Conservation (phyloP, 2,113 vertebrate genomes). For the Oceanites oceanicus region DNA sequence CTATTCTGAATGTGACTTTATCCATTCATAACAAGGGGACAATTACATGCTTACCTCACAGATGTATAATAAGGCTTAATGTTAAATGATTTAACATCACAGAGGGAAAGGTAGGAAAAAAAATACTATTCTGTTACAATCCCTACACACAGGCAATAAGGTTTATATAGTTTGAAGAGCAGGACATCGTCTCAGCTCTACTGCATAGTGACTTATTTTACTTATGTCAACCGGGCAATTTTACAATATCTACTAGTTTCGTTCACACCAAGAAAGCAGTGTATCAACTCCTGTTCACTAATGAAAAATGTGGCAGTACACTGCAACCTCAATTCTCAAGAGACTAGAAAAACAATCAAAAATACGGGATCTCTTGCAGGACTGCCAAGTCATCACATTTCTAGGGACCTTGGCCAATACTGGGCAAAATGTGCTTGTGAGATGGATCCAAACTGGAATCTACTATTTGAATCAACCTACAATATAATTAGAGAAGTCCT, state of each 20-base stretch:
- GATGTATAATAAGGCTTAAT: background rate
- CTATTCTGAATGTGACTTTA: background rate
- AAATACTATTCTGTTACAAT: background rate
- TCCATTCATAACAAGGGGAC: background rate
- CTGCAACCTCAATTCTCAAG: background rate
- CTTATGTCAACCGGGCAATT: background rate
- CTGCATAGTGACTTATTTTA: background rate
- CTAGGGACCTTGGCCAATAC: background rate
- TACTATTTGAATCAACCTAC: background rate
- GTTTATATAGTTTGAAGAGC: background rate
- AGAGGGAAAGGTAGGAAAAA: background rate
- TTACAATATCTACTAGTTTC: background rate
- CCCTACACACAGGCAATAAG: background rate
- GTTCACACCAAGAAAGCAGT: background rate
- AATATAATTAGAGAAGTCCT: background rate
- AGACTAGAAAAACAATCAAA: background rate
- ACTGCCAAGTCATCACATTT: background rate
- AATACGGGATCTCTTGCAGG: background rate
- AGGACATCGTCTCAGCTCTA: background rate
- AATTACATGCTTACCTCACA: background rate
- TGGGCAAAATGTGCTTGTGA: background rate
- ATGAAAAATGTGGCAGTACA: background rate
- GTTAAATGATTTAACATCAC: background rate
- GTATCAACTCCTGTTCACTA: background rate
- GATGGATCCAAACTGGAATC: background rate